Percentiles rank a stretch among this genome's conserved stretches.
These are phyloP conservation scores for Hippocampus guttulatus DNA, from an alignment of 2,113 vertebrate species.

Conservation along the genomic window DNA sequence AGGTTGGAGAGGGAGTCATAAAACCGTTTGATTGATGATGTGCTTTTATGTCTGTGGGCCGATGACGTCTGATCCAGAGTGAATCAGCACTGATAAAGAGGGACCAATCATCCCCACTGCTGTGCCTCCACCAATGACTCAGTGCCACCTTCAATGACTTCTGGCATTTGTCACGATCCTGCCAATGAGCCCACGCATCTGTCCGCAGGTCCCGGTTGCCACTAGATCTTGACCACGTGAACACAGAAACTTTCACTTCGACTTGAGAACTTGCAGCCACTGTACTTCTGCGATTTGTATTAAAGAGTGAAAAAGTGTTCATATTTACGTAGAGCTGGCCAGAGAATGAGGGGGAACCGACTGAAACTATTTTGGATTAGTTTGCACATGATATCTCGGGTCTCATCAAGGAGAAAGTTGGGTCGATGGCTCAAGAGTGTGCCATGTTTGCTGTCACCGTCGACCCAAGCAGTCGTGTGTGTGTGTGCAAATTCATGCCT, in stretches of 20 bases:
- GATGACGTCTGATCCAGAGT: conserved; percentile 23
- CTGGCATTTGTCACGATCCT: conserved; percentile 6
- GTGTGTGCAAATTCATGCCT: conserved; percentile 3
- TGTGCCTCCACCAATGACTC: conserved; percentile 21
- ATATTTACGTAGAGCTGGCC: not conserved
- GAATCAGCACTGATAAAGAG: conserved; percentile 33
- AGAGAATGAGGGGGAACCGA: not conserved
- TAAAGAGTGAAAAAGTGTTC: not conserved
- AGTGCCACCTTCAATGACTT: conserved; percentile 14
- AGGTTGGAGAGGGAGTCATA: conserved; percentile 8
- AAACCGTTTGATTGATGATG: conserved; percentile 3
- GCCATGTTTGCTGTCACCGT: conserved; percentile 29
- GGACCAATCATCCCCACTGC: conserved; percentile 10
- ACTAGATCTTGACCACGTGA: not conserved
- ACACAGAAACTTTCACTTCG: not conserved
- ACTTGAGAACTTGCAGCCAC: not conserved
- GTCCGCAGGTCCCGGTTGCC: not conserved
- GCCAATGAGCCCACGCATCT: conserved; percentile 4
- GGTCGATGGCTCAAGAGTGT: conserved; percentile 31
- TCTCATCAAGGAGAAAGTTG: conserved; percentile 14
- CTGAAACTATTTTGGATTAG: not conserved
- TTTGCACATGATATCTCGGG: not conserved
- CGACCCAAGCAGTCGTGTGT: not conserved
- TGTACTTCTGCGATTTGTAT: too few relatives aligned
- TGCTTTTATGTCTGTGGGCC: conserved; percentile 33